phyloP scores from a whole-genome alignment of 2,113 vertebrate species.

The Psilopsiagon aymara region DNA sequence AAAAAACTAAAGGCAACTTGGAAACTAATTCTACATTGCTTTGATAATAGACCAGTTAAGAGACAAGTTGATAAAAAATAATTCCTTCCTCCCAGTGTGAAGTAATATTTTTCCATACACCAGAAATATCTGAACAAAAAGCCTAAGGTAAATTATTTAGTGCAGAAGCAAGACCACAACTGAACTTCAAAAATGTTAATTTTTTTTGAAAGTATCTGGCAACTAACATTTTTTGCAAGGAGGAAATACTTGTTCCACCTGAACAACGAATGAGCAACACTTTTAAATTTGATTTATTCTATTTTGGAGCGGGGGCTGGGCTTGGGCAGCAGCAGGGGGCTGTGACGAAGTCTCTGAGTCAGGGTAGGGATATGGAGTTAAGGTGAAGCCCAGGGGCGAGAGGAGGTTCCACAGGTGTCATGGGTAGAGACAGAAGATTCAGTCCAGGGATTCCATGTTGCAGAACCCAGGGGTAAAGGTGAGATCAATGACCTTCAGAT shows the following conservation, averaged over 20 bases:
- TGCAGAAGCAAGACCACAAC: not conserved
- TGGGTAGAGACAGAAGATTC: not conserved
- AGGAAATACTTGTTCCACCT: not conserved
- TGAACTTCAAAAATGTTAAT: not conserved
- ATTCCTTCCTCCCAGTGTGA: fast-evolving
- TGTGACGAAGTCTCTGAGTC: not conserved
- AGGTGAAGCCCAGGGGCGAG: not conserved
- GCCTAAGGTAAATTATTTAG: not conserved
- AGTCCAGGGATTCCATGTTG: not conserved
- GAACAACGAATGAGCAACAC: not conserved
- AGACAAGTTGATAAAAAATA: not conserved
- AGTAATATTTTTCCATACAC: not conserved
- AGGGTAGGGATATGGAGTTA: not conserved
- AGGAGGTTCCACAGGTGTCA: not conserved
- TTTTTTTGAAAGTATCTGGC: not conserved
- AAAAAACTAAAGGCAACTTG: not conserved
- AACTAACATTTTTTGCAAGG: not conserved
- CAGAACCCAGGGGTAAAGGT: fast-evolving
- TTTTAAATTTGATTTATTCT: not conserved
- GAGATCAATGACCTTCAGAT: not conserved
- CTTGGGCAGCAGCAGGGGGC: not conserved
- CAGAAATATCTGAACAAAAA: not conserved
- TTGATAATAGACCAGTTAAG: not conserved
- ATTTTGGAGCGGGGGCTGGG: fast-evolving
- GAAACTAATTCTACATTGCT: not conserved